Base-by-base conservation (phyloP, 1,140 invertebrate species). In the Drosophila orena region DNA sequence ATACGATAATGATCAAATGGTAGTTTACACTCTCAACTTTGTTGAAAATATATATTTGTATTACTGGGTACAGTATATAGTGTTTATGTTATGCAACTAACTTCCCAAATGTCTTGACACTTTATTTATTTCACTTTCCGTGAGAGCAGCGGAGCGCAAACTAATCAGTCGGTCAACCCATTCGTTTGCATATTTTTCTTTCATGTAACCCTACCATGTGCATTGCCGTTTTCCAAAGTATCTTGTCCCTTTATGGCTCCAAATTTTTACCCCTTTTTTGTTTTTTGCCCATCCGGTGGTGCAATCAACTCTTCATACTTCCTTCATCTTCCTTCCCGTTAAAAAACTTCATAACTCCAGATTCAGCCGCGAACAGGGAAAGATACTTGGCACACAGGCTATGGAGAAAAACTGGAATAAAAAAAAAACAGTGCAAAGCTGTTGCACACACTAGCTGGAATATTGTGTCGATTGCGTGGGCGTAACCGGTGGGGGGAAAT, bases 381-480 rank as follows among this genome's bases (percentile, higher is more conserved):
- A 56, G 50, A 46, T 68, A 44, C 15, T 44, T 17, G 42, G 42
- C 11, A 24, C 24, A 55, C 14, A 22, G 62, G 60, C 17, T 68
- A 34, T n/a, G 30, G 22, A 15, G 14, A 50, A 42, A 50, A 70
- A 70, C 38, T 10, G 8, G 10, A 30, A 10, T 10, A 30, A 30
- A 30, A 7, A 30, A 30, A 30, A 30, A 30, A 30, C 0, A 8
- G 56, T 43, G 20, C 17, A 59, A 68, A 65, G 64, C 64, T 68
- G 64, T 68, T 68, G 64, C 64, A 68, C 64, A 68, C 46, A 66
- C 58, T 64, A 27, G n/a, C 64, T 44, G 30, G 24, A 35, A 69
- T 50, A 46, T 47, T 56, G 49, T 56, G 66, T 57, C 66, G 66
- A 71, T 71, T 71, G 68, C 68, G 43, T 71, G 68, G 68, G 68